Percentiles rank a stretch among this genome's conserved stretches.
phyloP scores from a whole-genome alignment of 1,140 invertebrate species.

The Plutomurus gul region DNA sequence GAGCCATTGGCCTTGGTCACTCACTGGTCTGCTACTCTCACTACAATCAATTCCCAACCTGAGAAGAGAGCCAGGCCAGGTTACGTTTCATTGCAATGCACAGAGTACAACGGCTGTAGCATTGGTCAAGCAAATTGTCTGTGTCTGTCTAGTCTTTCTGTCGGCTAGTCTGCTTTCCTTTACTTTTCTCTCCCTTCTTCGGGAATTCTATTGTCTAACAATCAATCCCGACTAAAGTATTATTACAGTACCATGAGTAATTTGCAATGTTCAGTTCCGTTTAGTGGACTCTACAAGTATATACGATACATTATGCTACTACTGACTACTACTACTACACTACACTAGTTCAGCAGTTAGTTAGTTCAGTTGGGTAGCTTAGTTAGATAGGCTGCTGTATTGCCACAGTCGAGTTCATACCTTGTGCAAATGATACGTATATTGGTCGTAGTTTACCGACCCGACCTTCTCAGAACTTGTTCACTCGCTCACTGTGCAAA shows the following conservation, averaged over 20 bases:
- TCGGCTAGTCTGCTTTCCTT: background rate
- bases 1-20: background rate
- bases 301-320: background rate
- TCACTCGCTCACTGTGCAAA: background rate
- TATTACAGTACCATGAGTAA: constrained; percentile 27
- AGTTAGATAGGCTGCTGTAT: background rate
- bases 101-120: background rate
- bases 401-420: too few relatives aligned
- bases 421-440: too few relatives aligned
- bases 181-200: constrained; percentile 14
- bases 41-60: constrained; percentile 22
- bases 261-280: background rate
- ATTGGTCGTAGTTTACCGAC: constrained; percentile 21
- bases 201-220: constrained; percentile 11
- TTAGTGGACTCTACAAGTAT: background rate
- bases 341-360: background rate
- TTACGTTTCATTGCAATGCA: background rate
- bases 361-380: background rate
- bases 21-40: too few relatives aligned
- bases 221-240: constrained; percentile 27
- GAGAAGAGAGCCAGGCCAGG: background rate
- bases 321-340: too few relatives aligned
- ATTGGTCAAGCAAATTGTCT: constrained; percentile 26
- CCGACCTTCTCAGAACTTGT: constrained; percentile 20
- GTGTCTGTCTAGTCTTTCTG: constrained; percentile 22